Conservation (phyloP, 1,140 invertebrate genomes). For the Anagrus nilaparvatae region DNA sequence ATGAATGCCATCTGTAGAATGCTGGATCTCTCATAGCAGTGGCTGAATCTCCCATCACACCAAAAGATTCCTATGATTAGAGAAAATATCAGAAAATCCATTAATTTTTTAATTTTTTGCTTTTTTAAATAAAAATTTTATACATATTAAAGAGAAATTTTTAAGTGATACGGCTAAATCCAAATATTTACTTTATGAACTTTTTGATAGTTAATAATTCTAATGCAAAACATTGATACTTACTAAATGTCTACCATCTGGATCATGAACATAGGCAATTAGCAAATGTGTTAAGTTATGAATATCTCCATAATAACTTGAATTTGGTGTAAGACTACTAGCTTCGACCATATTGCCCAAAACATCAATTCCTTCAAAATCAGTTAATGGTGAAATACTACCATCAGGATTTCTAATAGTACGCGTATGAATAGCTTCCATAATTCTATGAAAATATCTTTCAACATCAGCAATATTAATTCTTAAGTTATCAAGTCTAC, state of each 20-base stretch:
- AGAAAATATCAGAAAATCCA: no score
- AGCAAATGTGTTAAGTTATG: slow-evolving; percentile 64
- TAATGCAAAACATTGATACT: slow-evolving; percentile 5
- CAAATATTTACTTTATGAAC: no score
- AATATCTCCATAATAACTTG: slow-evolving; percentile 58
- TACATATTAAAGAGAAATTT: neutral
- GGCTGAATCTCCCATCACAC: slow-evolving; percentile 59
- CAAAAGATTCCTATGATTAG: slow-evolving; percentile 51
- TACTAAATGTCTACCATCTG: slow-evolving; percentile 58
- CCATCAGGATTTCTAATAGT: slow-evolving; percentile 43
- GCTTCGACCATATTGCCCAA: slow-evolving; percentile 71
- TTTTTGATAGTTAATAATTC: neutral
- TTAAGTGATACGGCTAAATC: no score
- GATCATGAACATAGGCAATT: slow-evolving; percentile 61
- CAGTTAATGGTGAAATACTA: slow-evolving; percentile 46
- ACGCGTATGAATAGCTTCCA: slow-evolving; percentile 62
- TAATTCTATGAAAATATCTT: slow-evolving; percentile 64
- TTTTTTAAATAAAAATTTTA: no score
- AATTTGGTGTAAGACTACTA: slow-evolving; percentile 58
- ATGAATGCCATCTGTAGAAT: slow-evolving; percentile 78
- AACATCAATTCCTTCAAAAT: slow-evolving; percentile 64
- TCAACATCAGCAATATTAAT: slow-evolving; percentile 60
- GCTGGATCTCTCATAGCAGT: slow-evolving; percentile 74
- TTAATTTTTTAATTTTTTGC: no score
- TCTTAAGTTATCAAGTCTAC: slow-evolving; percentile 54